These are phyloP conservation scores for Mesocentrotus franciscanus DNA, from an alignment of 53 echinoderm and acorn worm genomes.

Conservation along the genomic window DNA sequence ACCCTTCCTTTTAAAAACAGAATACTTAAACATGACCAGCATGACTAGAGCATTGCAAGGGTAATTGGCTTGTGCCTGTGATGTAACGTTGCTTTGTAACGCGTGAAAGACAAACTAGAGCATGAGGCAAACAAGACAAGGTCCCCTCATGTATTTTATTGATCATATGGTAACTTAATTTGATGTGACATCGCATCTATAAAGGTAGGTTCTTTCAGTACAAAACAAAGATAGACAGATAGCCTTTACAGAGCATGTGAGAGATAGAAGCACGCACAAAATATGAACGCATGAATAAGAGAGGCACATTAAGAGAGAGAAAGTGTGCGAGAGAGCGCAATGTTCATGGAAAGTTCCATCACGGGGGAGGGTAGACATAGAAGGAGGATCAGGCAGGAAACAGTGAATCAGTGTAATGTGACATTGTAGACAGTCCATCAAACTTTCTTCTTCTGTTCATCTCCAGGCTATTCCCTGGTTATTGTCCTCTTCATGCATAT, in stretches of 20 bases:
- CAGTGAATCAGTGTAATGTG: slow-evolving; percentile 62
- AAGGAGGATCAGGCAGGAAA: slow-evolving; percentile 36
- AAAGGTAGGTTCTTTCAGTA: not conserved
- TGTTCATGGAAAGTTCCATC: slow-evolving; percentile 41
- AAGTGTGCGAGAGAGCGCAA: not conserved
- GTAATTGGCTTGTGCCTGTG: not conserved
- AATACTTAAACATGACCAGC: not conserved
- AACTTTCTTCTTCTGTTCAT: slow-evolving; percentile 38
- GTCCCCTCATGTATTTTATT: not conserved
- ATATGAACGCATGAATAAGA: not conserved
- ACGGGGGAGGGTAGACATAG: slow-evolving; percentile 34
- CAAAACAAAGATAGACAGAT: not conserved
- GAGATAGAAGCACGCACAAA: not conserved
- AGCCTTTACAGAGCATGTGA: not conserved
- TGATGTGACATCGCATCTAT: not conserved
- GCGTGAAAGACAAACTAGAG: not conserved
- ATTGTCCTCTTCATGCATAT: slow-evolving; percentile 6
- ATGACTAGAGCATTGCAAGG: not conserved
- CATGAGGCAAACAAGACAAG: not conserved
- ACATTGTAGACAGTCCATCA: slow-evolving; percentile 43
- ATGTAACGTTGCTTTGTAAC: not conserved
- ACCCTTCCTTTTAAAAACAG: slow-evolving; percentile 37
- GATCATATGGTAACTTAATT: not conserved
- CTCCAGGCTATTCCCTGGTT: slow-evolving; percentile 29
- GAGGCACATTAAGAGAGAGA: slow-evolving; percentile 5